phyloP scores from a whole-genome alignment of 2,888 invertebrate genomes.

The Tetragonula carbonaria region DNA sequence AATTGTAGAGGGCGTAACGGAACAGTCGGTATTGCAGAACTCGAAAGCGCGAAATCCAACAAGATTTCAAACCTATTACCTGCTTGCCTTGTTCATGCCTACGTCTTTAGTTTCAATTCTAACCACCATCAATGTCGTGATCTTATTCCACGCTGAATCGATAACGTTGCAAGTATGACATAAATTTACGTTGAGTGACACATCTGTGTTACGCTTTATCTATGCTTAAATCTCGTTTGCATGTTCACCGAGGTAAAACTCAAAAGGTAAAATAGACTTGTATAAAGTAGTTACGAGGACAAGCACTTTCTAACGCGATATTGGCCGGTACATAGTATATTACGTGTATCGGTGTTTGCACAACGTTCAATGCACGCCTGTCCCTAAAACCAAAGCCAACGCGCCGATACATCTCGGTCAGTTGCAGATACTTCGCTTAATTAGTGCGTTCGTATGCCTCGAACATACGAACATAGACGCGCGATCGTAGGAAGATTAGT shows the following conservation, averaged over 20 bases:
- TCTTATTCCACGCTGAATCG: too few relatives aligned
- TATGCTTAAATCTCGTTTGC: not conserved
- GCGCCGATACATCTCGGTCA: constrained; percentile 42
- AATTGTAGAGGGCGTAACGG: constrained; percentile 2
- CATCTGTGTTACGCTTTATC: not conserved
- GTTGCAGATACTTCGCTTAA: constrained; percentile 42
- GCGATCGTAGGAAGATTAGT: constrained; percentile 44
- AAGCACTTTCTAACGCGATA: not conserved
- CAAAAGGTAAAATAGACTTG: not conserved
- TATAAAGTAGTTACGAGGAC: not conserved
- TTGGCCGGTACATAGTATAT: constrained; percentile 12
- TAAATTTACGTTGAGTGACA: too few relatives aligned
- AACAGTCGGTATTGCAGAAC: not conserved
- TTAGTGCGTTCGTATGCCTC: constrained; percentile 24
- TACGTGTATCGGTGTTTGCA: not conserved
- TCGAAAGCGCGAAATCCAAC: not conserved
- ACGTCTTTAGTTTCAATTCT: too few relatives aligned
- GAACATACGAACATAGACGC: not conserved
- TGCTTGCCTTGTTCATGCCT: too few relatives aligned
- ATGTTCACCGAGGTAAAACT: not conserved
- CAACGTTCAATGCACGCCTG: not conserved
- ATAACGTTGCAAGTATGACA: too few relatives aligned
- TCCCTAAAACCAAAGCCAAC: constrained; percentile 35
- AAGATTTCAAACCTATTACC: not conserved
- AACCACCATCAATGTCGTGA: too few relatives aligned